These are phyloP conservation scores for Burhinus oedicnemus DNA, from an alignment of 2,113 vertebrate species.

Conservation along the genomic window DNA sequence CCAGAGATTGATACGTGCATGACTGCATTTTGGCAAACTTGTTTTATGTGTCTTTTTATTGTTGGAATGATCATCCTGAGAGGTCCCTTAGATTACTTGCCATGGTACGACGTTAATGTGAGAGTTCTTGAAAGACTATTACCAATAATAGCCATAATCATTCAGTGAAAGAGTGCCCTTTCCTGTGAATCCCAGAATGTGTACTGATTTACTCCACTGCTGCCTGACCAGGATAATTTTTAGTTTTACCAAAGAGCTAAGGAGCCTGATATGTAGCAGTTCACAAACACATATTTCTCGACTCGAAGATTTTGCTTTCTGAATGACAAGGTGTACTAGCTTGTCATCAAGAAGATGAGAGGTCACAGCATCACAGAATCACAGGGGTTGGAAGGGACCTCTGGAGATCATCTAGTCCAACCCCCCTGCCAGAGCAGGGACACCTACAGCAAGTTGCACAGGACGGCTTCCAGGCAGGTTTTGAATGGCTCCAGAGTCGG, in stretches of 20 bases:
- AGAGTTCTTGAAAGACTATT: conserved; percentile 25
- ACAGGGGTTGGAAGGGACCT: too few species aligned
- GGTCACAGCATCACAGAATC: too few species aligned
- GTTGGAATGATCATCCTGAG: conserved; percentile 13
- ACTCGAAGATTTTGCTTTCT: background rate
- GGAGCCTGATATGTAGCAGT: background rate
- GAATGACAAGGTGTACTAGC: background rate
- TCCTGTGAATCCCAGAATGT: background rate
- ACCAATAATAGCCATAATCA: background rate
- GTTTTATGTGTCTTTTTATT: conserved; percentile 33
- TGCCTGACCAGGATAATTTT: background rate
- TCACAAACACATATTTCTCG: background rate
- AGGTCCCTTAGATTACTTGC: background rate
- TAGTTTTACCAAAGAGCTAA: background rate
- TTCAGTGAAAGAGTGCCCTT: background rate
- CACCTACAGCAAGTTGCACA: too few species aligned
- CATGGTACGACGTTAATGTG: background rate
- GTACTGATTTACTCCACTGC: background rate
- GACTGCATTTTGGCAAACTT: conserved; percentile 30
- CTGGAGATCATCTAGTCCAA: too few species aligned
- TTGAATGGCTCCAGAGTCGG: too few species aligned
- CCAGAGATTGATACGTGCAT: background rate
- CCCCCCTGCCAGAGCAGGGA: too few species aligned
- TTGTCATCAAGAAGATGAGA: background rate
- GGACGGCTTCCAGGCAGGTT: too few species aligned